Percentiles rank a stretch among this genome's conserved stretches.
phyloP scores from a whole-genome alignment of 2,888 invertebrate genomes.

The Sesamia inferens region DNA sequence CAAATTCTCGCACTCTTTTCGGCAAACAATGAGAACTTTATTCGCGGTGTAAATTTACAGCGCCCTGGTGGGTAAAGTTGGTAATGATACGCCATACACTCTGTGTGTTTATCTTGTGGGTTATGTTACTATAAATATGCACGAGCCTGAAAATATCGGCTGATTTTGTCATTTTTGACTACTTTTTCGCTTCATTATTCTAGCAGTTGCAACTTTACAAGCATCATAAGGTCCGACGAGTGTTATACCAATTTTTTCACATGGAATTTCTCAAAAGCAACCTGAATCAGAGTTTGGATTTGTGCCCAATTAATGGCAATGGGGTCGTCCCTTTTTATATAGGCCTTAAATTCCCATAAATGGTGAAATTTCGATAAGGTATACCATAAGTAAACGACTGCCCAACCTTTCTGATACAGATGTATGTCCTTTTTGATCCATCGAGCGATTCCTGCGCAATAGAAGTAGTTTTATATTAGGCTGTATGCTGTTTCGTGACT shows the following conservation, averaged over 20 bases:
- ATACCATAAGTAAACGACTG: background rate
- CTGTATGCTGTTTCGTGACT: background rate
- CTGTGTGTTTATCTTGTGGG: constrained; percentile 31
- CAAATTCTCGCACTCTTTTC: constrained; percentile 47
- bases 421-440: background rate
- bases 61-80: constrained; percentile 51
- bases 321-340: background rate
- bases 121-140: constrained; percentile 24
- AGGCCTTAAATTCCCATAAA: background rate
- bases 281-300: background rate
- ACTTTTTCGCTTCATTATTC: background rate
- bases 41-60: constrained; percentile 49
- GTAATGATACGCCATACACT: constrained; percentile 44
- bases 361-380: background rate
- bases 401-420: background rate
- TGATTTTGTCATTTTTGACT: background rate
- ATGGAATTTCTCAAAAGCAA: background rate
- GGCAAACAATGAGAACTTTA: constrained; percentile 53
- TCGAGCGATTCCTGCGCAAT: background rate
- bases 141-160: constrained; percentile 5
- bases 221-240: too few species aligned
- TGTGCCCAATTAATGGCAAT: background rate
- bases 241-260: background rate
- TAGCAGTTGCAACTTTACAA: too few species aligned
- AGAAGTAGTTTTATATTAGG: background rate